A percentile compares a stretch with the other conserved stretches of the same genome.
Conservation (phyloP, 2,113 vertebrate genomes). For the Lepus timidus region DNA sequence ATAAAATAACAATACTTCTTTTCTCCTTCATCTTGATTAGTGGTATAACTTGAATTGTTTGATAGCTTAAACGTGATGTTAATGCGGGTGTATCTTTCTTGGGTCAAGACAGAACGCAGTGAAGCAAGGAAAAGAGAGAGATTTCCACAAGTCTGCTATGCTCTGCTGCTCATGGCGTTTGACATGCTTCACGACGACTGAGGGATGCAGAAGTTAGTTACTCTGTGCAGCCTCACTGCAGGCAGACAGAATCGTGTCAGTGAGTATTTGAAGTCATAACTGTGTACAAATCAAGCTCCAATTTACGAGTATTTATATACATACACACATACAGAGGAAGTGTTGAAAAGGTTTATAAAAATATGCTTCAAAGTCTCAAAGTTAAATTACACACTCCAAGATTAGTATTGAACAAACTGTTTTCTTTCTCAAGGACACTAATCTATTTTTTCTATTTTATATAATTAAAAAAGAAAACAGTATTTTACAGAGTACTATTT, state of each 20-base stretch:
- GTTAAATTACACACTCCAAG: neutral
- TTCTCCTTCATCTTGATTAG: neutral
- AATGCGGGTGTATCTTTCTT: constrained; percentile 23
- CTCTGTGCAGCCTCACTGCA: neutral
- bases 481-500: neutral
- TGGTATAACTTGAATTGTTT: neutral
- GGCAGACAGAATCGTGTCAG: neutral
- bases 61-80: neutral
- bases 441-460: neutral
- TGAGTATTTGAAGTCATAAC: neutral
- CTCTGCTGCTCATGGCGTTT: constrained; percentile 43
- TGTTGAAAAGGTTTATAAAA: neutral
- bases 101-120: constrained; percentile 60
- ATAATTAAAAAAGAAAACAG: neutral
- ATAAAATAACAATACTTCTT: neutral
- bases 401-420: neutral
- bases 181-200: constrained; percentile 40
- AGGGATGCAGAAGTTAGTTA: neutral
- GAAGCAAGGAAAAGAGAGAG: constrained; percentile 55
- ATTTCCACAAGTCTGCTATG: constrained; percentile 13
- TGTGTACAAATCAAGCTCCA: neutral
- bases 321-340: too few species aligned
- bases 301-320: neutral
- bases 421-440: neutral
- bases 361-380: neutral